Evolutionary conservation across 2,888 invertebrate genomes (phyloP), one percentile per base, ranked within the genome.

Genomic region (Scaptomyza cyrtandrae): DNA sequence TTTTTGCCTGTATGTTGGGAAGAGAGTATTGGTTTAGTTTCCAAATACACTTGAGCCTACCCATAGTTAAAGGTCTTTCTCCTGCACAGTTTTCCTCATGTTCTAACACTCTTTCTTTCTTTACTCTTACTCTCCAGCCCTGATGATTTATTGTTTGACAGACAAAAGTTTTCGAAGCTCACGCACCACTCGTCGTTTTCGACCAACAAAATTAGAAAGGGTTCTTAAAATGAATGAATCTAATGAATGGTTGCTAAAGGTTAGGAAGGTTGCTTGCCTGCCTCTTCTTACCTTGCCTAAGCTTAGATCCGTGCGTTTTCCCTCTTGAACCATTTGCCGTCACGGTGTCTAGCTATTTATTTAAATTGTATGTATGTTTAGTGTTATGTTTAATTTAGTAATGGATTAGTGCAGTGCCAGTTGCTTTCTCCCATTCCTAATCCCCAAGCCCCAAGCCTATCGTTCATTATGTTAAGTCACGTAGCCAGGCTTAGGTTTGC

Each of bases 361-460:
- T 84, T 86, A 75, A 84, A 83, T 39, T 39, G 39, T 80, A 72
- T 82, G 81, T 87, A 73, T 81, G 83, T 87, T 86, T 85, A 86
- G 83, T 81, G 80, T 73, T 73, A 84, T 89, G 90, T 90, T 90
- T 90, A 90, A 90, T 90, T 90, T 90, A 90, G 90, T 90, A 90
- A 90, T 90, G 90, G 90, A 90, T 90, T 90, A 90, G 90, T 69
- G 64, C 41, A 70, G 61, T 45, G 69, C 58, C 77, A 64, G 63
- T 46, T 73, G 53, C 27, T 27, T 48, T 11, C 43, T 24, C 19
- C 24, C 19, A 14, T 31, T 33, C 13, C 16, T 9, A 11, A n/a
- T 33, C 6, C 6, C 13, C 13, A n/a, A 1, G 45, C 45, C 59
- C n/a, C 64, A 35, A 52, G 53, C 46, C 53, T 48, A 50, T 53